Evolutionary conservation across 2,888 invertebrate species (phyloP), one percentile per base, ranked within the genome.

Genomic region (Phanerotoma sp.): DNA sequence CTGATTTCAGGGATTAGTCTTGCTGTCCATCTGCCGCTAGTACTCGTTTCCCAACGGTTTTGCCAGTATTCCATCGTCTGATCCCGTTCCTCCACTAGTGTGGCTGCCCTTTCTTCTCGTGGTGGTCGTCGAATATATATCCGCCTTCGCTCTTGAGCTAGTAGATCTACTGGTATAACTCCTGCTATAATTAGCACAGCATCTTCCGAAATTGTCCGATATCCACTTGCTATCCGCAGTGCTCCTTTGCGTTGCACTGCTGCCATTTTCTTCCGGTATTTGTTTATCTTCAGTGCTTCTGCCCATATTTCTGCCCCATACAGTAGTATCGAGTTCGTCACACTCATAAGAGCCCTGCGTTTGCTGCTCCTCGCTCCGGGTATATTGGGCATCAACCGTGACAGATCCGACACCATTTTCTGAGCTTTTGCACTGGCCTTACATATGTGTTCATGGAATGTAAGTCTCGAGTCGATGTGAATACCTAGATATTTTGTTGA

Each of bases 141-240:
- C 1, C 38, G 9, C 37, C 53, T 51, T 11, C 56, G 25, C 28
- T 65, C 60, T 40, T 15, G 18, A 4, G 59, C 66, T 4, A 64
- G 51, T 6, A 65, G 51, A 16, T 64, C 58, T 10, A 67, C 62
- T 3, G 66, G 65, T 4, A 54, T 50, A 3, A 60, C 55, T 6
- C 60, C 48, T 0, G 62, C 64, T 1, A 67, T 42, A 7, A 63
- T 59, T 15, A 64, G 33, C 4, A 55, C 44, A 4, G 65, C 64
- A 2, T 57, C 48, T 13, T 63, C 63, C 7, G 66, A 67, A 2
- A 66, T 65, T 1, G 65, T 65, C 7, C 64, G 49, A 42, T 67
- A 66, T 0, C 62, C 56, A 35, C 60, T 58, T 4, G 62, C 51
- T 1, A 62, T 46, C 35, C 63, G 56, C 9, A 66, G 47, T 2